These are phyloP conservation scores for Phorcus lineatus DNA, from an alignment of 2,888 invertebrate genomes.

Conservation along the genomic window DNA sequence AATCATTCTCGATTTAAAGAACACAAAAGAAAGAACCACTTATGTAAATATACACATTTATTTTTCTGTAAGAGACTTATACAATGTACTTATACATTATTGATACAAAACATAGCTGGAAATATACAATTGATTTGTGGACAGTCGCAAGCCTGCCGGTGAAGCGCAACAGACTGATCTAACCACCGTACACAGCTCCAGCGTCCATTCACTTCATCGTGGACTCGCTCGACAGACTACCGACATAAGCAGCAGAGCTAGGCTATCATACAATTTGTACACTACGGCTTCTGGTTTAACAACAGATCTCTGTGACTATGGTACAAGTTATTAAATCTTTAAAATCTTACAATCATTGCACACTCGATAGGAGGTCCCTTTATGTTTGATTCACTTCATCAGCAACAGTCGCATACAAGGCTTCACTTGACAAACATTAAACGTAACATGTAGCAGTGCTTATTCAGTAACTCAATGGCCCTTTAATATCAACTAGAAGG, in stretches of 20 bases:
- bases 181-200: not conserved
- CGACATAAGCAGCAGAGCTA: constrained; percentile 9
- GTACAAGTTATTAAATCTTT: constrained; percentile 2
- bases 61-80: constrained; percentile 35
- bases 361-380: not conserved
- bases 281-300: constrained; percentile 12
- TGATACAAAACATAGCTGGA: constrained; percentile 29
- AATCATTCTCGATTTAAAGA: not conserved
- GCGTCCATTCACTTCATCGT: not conserved
- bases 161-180: not conserved
- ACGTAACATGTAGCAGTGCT: no score
- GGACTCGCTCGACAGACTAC: not conserved
- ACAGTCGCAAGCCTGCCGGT: constrained; percentile 15
- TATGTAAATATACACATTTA: constrained; percentile 28
- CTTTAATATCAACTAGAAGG: not conserved
- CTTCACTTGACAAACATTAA: no score
- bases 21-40: constrained; percentile 1
- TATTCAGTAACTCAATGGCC: no score
- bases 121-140: constrained; percentile 26
- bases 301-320: constrained; percentile 7
- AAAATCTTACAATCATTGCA: constrained; percentile 26
- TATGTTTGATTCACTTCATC: no score
- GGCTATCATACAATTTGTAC: constrained; percentile 28
- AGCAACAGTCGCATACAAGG: no score
- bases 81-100: constrained; percentile 36